These are phyloP conservation scores for Hippolais icterina DNA, from an alignment of 2,113 vertebrate genomes.

Conservation along the genomic window DNA sequence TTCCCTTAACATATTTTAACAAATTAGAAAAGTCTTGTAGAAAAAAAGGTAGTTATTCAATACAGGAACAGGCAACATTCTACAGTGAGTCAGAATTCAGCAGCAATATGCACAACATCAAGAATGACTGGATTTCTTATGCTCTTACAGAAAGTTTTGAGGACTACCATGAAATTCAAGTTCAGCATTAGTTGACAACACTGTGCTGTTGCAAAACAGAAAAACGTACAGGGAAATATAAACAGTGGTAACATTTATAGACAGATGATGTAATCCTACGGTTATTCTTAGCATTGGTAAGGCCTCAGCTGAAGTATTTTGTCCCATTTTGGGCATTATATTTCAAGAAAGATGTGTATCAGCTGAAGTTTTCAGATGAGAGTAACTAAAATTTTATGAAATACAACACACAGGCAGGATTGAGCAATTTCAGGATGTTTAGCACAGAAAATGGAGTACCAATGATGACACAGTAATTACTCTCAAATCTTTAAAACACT, in stretches of 20 bases:
- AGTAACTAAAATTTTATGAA: neutral
- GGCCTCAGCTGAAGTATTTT: neutral
- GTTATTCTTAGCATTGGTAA: slow-evolving; percentile 4
- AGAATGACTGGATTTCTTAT: neutral
- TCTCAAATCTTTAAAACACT: neutral
- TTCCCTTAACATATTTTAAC: neutral
- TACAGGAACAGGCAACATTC: neutral
- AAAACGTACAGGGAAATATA: neutral
- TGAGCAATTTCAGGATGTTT: neutral
- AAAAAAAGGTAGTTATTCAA: neutral
- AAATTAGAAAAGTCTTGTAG: neutral
- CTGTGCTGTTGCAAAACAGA: neutral
- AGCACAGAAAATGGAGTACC: neutral
- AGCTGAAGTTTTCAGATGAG: neutral
- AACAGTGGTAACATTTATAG: neutral
- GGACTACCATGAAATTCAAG: neutral
- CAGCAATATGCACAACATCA: neutral
- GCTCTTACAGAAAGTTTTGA: neutral
- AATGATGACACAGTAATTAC: neutral
- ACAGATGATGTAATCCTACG: neutral
- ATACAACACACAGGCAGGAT: neutral
- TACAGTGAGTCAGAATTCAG: neutral
- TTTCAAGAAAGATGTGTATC: neutral
- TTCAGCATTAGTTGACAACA: neutral
- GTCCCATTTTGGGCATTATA: slow-evolving; percentile 34